Percentiles rank a stretch among this genome's conserved stretches.
These are phyloP conservation scores for Amblyraja radiata DNA, from an alignment of 2,797 vertebrate species.

Conservation along the genomic window DNA sequence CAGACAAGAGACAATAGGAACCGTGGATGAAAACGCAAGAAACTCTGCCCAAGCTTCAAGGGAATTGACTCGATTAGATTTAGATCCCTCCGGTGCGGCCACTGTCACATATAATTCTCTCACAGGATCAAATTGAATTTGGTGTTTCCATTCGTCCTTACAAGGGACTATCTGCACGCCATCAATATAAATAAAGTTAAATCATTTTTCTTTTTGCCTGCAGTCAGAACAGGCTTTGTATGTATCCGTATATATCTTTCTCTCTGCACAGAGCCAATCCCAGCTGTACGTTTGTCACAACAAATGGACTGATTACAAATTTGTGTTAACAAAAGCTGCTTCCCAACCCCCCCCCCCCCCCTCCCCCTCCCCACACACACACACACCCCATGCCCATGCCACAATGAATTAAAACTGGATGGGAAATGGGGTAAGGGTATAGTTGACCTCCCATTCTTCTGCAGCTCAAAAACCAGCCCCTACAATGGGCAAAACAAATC, in stretches of 20 bases:
- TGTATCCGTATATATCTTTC: not conserved
- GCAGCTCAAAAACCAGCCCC: not conserved
- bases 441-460: not conserved
- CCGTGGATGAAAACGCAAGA: not conserved
- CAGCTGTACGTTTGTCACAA: not conserved
- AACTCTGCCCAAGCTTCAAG: not conserved
- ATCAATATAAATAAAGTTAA: not conserved
- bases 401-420: not conserved
- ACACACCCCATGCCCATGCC: too few species aligned
- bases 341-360: too few species aligned
- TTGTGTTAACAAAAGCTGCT: not conserved
- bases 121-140: constrained; percentile 11
- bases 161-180: not conserved
- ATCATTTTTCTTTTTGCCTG: not conserved
- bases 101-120: not conserved
- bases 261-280: not conserved
- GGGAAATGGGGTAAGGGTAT: not conserved
- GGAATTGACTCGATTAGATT: constrained; percentile 15
- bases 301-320: not conserved
- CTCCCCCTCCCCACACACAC: too few species aligned
- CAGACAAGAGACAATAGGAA: not conserved
- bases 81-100: not conserved
- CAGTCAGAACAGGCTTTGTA: not conserved
- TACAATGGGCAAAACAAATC: not conserved
- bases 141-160: constrained; percentile 9